Conservation (phyloP, 2,888 invertebrate genomes). For the Ypsolopha scabrella region DNA sequence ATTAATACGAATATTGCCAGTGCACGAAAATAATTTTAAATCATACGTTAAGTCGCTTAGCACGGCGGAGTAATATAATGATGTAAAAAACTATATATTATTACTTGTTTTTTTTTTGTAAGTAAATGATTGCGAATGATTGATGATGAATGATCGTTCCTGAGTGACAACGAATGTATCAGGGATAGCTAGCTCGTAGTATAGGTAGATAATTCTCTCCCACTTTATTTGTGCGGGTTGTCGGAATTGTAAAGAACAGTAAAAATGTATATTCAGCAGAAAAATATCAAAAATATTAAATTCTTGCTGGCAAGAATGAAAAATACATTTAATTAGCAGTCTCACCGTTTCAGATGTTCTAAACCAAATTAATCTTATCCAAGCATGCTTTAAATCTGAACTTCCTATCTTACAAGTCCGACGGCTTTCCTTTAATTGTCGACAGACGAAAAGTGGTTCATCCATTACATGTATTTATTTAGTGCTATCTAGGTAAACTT, state of each 20-base stretch:
- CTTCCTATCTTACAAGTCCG: too few species aligned
- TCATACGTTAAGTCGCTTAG: slow-evolving; percentile 22
- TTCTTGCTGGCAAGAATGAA: slow-evolving; percentile 1
- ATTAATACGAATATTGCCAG: slow-evolving; percentile 2
- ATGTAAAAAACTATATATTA: neutral
- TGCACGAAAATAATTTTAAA: slow-evolving; percentile 3
- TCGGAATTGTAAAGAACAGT: neutral
- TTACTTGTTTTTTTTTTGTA: slow-evolving; percentile 10
- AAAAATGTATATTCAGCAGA: neutral
- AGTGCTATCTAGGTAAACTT: too few species aligned
- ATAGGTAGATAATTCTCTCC: slow-evolving; percentile 33
- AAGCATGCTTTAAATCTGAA: too few species aligned
- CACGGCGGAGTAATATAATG: slow-evolving; percentile 33
- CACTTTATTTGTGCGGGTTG: slow-evolving; percentile 14
- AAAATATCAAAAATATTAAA: neutral
- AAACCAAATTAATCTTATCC: too few species aligned
- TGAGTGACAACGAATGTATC: slow-evolving; percentile 12
- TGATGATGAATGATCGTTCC: slow-evolving; percentile 6
- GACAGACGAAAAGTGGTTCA: too few species aligned
- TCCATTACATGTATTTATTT: too few species aligned
- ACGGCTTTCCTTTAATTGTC: too few species aligned
- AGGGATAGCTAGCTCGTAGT: slow-evolving; percentile 18
- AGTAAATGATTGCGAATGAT: slow-evolving; percentile 13
- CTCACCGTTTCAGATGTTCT: too few species aligned
- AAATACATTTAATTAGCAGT: too few species aligned